A percentile compares a stretch with the other conserved stretches of the same genome.
These are phyloP conservation scores for Eulemur albifrons DNA, from an alignment of 2,797 vertebrate species.

Conservation along the genomic window DNA sequence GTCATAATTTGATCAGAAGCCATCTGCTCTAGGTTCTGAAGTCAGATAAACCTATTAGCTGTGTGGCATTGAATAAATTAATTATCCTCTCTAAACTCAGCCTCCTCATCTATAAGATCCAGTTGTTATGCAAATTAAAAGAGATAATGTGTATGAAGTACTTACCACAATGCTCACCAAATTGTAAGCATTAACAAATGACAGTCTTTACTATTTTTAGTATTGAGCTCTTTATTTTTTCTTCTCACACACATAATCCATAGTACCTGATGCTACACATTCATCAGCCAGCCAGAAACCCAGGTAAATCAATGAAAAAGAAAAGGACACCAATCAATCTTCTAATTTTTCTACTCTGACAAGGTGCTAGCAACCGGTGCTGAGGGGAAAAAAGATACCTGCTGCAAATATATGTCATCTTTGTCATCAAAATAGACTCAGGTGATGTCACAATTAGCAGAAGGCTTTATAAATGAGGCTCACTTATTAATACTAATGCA, in stretches of 20 bases:
- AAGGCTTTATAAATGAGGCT: constrained; percentile 23
- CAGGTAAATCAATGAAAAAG: constrained; percentile 64
- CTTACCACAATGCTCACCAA: not conserved
- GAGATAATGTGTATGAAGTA: not conserved
- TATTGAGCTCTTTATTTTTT: constrained; percentile 51
- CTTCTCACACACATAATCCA: constrained; percentile 42
- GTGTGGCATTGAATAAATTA: constrained; percentile 6
- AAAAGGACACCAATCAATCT: constrained; percentile 62
- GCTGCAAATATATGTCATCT: not conserved
- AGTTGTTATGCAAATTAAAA: not conserved
- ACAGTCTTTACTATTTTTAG: constrained; percentile 17
- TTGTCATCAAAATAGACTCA: constrained; percentile 1
- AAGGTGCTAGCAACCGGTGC: not conserved
- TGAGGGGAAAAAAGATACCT: not conserved
- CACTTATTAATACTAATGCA: not conserved
- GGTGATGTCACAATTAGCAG: not conserved
- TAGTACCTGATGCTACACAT: not conserved
- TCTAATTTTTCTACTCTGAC: constrained; percentile 37
- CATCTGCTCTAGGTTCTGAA: constrained; percentile 18
- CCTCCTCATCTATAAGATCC: constrained; percentile 17
- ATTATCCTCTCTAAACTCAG: not conserved
- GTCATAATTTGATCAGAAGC: constrained; percentile 38
- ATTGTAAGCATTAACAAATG: constrained; percentile 29
- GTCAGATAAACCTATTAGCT: constrained; percentile 19
- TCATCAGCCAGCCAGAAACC: constrained; percentile 32